These are phyloP conservation scores for Plectus sambesii DNA, from an alignment of 1,140 invertebrate species.

Conservation along the genomic window DNA sequence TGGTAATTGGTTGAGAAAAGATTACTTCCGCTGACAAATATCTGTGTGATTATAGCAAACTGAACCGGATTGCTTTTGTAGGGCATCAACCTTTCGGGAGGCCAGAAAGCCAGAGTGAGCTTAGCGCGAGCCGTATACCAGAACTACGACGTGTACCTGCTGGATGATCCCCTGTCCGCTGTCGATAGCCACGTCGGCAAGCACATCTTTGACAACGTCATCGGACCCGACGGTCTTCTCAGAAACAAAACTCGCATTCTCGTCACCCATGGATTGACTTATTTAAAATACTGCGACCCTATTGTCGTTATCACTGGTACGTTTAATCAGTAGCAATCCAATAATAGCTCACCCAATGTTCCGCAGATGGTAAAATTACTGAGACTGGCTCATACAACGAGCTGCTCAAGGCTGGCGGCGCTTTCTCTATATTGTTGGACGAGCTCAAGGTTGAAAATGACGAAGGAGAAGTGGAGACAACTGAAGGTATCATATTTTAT, in stretches of 20 bases:
- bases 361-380: slow-evolving; percentile 1
- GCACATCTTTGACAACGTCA: slow-evolving; percentile 57
- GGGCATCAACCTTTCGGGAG: slow-evolving; percentile 60
- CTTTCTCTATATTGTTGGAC: not conserved
- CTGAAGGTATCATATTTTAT: too few relatives aligned
- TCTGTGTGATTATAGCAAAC: too few relatives aligned
- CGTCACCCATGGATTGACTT: slow-evolving; percentile 37
- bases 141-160: slow-evolving; percentile 58
- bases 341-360: too few relatives aligned
- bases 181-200: slow-evolving; percentile 60
- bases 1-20: too few relatives aligned
- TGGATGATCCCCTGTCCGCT: slow-evolving; percentile 61
- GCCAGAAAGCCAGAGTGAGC: slow-evolving; percentile 65
- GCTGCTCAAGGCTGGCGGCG: not conserved
- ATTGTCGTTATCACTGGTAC: slow-evolving; percentile 38
- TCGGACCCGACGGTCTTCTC: slow-evolving; percentile 39
- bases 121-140: slow-evolving; percentile 56
- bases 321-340: too few relatives aligned
- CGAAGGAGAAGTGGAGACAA: not conserved
- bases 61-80: slow-evolving; percentile 17
- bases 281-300: slow-evolving; percentile 29
- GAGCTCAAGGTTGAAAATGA: not conserved
- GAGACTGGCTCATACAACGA: not conserved
- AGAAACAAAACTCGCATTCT: slow-evolving; percentile 40
- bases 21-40: too few relatives aligned